Evolutionary conservation across 2,888 invertebrate genomes (phyloP), one percentile per base, ranked within the genome.

Genomic region (Ligdia adustata): DNA sequence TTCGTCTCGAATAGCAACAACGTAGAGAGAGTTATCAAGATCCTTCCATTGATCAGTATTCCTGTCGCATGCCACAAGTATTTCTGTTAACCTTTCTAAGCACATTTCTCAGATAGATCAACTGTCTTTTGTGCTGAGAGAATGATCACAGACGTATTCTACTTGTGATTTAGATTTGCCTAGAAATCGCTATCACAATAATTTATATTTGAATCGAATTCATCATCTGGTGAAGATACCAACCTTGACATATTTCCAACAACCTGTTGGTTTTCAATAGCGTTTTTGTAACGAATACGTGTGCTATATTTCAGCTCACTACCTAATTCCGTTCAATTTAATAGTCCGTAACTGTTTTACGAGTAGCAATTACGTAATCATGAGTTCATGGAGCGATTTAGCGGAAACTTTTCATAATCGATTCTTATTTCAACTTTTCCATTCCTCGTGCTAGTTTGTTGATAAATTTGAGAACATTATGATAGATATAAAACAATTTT

Each of bases 281-380:
- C 35, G 38, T 38, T 40, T 49, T 44, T 29, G 44, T 49, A 22
- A 31, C 40, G 33, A 44, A 48, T 46, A 45, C 42, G 37, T 51
- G 48, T 44, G 49, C 54, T 52, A 57, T 53, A 60, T 64, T 47
- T 49, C 48, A 53, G 60, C 42, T 50, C 62, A 56, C 57, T 58
- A 50, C 46, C 57, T 62, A 65, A 66, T 66, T 69, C 59, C 60
- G 64, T 63, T 63, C 60, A 63, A 59, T 70, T 66, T 70, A 69
- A 75, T 70, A 62, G 70, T 57, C 66, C 59, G 60, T 76, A 69
- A 75, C 64, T 64, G 62, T 68, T 70, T 75, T 68, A 73, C 52
- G 64, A 62, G 57, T 55, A 44, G 46, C 60, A 57, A 65, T 71
- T 69, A 69, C 61, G 65, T 57, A 55, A 48, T 38, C 40, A 53